Percentiles rank a stretch among this genome's conserved stretches.
phyloP scores from a whole-genome alignment of 2,113 vertebrate species.

The Petrocephalus microphthalmus region DNA sequence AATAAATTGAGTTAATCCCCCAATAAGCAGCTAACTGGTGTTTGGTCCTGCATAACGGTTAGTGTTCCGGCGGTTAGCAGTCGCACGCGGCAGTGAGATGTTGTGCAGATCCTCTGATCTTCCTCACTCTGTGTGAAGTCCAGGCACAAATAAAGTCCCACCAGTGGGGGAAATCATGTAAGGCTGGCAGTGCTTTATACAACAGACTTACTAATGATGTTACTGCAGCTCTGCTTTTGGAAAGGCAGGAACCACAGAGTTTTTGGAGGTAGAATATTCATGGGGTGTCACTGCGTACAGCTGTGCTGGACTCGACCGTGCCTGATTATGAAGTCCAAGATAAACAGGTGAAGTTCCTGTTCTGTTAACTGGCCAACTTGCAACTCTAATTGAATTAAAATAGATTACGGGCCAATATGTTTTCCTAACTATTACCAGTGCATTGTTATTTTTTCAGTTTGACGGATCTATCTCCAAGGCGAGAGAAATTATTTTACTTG shows the following conservation, averaged over 20 bases:
- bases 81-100: background rate
- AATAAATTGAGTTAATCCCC: background rate
- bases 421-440: background rate
- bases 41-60: background rate
- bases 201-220: background rate
- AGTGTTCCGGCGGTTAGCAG: background rate
- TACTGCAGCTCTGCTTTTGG: background rate
- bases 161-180: background rate
- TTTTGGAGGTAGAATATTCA: background rate
- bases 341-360: background rate
- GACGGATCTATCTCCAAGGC: background rate
- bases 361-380: background rate
- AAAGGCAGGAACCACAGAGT: background rate
- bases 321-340: background rate
- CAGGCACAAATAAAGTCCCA: background rate
- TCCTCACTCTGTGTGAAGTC: background rate
- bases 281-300: background rate
- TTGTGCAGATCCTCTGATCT: background rate
- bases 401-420: background rate
- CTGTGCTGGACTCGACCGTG: background rate
- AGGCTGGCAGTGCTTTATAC: background rate
- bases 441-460: background rate
- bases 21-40: background rate
- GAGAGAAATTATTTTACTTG: background rate
- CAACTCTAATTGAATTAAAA: background rate